These are phyloP conservation scores for Cladopsammia gracilis DNA, from an alignment of 64 coral and sea anemone genomes.

Conservation along the genomic window DNA sequence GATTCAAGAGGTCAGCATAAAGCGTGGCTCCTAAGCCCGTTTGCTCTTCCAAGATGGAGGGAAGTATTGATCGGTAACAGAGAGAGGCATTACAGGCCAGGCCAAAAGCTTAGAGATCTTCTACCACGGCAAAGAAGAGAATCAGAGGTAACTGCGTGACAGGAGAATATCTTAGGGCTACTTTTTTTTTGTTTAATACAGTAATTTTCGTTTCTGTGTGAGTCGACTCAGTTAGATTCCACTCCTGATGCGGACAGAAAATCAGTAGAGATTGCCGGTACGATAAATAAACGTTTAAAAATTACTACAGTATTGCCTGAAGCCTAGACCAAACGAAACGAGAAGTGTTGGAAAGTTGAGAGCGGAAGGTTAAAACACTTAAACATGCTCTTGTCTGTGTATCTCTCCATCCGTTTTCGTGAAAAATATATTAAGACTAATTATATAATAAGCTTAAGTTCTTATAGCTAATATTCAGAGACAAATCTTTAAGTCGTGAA, in stretches of 20 bases:
- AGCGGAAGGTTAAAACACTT: no score
- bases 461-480: no score
- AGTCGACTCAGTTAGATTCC: slow-evolving; percentile 44
- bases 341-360: no score
- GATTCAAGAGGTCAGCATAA: no score
- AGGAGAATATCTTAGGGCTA: background rate
- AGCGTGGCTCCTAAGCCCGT: slow-evolving; percentile 44
- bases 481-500: no score
- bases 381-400: no score
- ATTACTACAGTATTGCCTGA: no score
- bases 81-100: slow-evolving; percentile 75
- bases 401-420: no score
- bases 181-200: background rate
- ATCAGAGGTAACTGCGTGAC: slow-evolving; percentile 70
- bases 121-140: slow-evolving; percentile 84
- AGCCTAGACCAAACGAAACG: no score
- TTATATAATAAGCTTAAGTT: no score
- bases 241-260: slow-evolving; percentile 79
- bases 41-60: slow-evolving; percentile 37
- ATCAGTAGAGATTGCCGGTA: slow-evolving; percentile 81
- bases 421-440: no score
- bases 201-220: background rate
- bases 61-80: slow-evolving; percentile 74
- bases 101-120: slow-evolving; percentile 92
- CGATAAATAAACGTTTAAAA: background rate